phyloP scores from a whole-genome alignment of 2,888 invertebrate genomes.

The Clivina fossor region DNA sequence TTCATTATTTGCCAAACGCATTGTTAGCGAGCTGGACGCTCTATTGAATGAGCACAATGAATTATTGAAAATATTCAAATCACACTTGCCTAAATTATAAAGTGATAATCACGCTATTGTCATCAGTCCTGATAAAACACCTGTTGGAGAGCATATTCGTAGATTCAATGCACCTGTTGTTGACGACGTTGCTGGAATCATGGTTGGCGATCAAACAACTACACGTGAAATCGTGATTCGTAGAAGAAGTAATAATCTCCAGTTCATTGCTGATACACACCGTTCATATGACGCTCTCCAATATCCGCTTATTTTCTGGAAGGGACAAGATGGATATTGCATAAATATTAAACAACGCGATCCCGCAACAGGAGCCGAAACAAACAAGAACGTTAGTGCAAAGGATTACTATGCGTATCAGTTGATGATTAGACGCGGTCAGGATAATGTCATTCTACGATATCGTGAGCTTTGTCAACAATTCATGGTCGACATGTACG shows the following conservation, averaged over 20 bases:
- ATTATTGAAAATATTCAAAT: too few species aligned
- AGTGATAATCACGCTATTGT: conserved; percentile 44
- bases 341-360: conserved; percentile 32
- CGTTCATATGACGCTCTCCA: conserved; percentile 42
- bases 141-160: conserved; percentile 45
- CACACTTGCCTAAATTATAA: too few species aligned
- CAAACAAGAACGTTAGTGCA: conserved; percentile 39
- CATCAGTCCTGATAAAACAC: conserved; percentile 44
- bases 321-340: conserved; percentile 39
- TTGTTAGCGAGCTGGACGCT: too few species aligned
- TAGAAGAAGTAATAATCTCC: conserved; percentile 40
- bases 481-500: conserved; percentile 48
- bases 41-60: too few species aligned
- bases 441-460: conserved; percentile 40
- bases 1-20: too few species aligned
- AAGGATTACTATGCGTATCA: conserved; percentile 43
- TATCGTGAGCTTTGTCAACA: conserved; percentile 45
- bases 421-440: conserved; percentile 39
- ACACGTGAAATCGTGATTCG: conserved; percentile 40
- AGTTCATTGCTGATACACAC: conserved; percentile 39
- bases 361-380: conserved; percentile 18
- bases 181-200: conserved; percentile 44
- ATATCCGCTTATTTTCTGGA: conserved; percentile 45
- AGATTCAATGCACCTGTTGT: conserved; percentile 48
- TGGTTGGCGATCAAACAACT: conserved; percentile 42